A percentile compares a stretch with the other conserved stretches of the same genome.
These are phyloP conservation scores for Rhinolophus sinicus DNA, from an alignment of 2,113 vertebrate species.

Conservation along the genomic window DNA sequence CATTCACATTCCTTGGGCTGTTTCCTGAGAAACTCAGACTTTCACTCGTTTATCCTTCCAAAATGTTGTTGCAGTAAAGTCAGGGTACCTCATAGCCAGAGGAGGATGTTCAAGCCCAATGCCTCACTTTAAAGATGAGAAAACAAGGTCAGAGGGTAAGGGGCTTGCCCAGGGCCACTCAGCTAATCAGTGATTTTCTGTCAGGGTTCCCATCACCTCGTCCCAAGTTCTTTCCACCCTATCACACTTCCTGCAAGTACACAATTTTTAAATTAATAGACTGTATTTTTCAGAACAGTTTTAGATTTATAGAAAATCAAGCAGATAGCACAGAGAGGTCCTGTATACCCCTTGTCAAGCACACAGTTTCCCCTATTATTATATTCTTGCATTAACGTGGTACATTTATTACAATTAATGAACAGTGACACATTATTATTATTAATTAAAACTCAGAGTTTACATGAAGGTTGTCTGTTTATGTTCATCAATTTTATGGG, in stretches of 20 bases:
- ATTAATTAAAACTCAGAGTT: neutral
- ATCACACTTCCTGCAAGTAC: neutral
- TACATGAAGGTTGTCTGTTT: neutral
- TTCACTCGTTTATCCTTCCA: neutral
- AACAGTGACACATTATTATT: neutral
- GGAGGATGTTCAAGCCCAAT: neutral
- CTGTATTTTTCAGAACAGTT: neutral
- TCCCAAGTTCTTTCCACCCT: neutral
- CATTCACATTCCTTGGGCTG: neutral
- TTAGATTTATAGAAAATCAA: neutral
- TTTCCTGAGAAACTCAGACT: conserved; percentile 26
- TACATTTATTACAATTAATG: neutral
- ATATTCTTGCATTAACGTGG: neutral
- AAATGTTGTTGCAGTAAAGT: neutral
- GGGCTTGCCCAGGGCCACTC: neutral
- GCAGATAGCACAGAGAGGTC: neutral
- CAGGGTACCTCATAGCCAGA: neutral
- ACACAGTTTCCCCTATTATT: neutral
- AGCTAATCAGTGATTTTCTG: neutral
- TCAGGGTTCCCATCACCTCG: neutral
- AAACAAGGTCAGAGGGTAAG: neutral
- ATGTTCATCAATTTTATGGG: neutral
- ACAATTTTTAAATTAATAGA: neutral
- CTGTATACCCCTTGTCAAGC: neutral
- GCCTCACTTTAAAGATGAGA: neutral